phyloP scores from a whole-genome alignment of 35 echinoderm and acorn worm species.

The Eucidaris tribuloides region DNA sequence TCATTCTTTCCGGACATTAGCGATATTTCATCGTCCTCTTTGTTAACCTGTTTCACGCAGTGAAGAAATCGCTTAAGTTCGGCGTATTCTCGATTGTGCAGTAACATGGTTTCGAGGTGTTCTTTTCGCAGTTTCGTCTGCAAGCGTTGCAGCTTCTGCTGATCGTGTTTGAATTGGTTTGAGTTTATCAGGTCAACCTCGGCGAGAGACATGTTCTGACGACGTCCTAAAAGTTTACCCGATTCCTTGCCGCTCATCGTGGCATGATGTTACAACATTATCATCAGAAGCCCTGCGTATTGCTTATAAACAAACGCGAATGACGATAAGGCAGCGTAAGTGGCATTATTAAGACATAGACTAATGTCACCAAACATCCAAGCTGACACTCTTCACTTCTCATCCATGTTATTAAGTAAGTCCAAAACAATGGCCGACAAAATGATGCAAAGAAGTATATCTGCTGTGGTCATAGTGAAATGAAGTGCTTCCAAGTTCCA shows the following conservation, averaged over 20 bases:
- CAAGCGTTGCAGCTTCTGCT: slow-evolving; percentile 35
- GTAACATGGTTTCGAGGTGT: slow-evolving; percentile 29
- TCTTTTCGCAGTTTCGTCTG: slow-evolving; percentile 29
- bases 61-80: slow-evolving; percentile 45
- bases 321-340: too few relatives aligned
- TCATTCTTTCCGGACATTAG: background rate
- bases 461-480: too few relatives aligned
- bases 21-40: background rate
- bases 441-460: too few relatives aligned
- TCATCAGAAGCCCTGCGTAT: too few relatives aligned
- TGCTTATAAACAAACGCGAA: too few relatives aligned
- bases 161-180: slow-evolving; percentile 46
- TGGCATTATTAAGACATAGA: too few relatives aligned
- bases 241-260: slow-evolving; percentile 12
- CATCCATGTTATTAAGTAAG: too few relatives aligned
- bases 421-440: too few relatives aligned
- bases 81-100: slow-evolving; percentile 55
- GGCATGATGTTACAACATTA: too few relatives aligned
- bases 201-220: slow-evolving; percentile 25
- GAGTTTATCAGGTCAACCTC: slow-evolving; percentile 64
- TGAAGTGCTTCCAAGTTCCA: too few relatives aligned
- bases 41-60: slow-evolving; percentile 11
- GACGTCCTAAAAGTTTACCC: background rate
- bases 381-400: too few relatives aligned
- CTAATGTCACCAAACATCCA: too few relatives aligned